Evolutionary conservation across 2,888 invertebrate species (phyloP), one percentile per base, ranked within the genome.

Genomic region (Lymantria dispar): DNA sequence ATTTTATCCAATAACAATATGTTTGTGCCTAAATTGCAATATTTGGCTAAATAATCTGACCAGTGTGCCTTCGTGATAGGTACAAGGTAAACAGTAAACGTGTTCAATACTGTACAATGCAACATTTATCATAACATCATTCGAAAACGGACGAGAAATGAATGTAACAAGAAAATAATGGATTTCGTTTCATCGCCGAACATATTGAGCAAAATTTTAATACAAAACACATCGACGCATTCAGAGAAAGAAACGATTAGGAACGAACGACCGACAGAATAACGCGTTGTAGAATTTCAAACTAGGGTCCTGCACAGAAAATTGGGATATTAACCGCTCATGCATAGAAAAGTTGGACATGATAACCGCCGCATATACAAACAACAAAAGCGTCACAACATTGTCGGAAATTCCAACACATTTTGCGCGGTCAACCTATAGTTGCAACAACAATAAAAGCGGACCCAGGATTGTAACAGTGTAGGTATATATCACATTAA

Each of bases 191-290:
- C 68, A 78, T 75, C 75, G 78, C 72, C 76, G 78, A 85, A 83
- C 70, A 70, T 77, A 79, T 88, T 90, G 90, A 90, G 89, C 90
- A 90, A 88, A 74, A 81, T 81, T 22, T 83, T 75, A 81, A 82
- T 78, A 76, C 80, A 80, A 77, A 83, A 82, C 82, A 84, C 80
- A 81, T 75, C 71, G 68, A 77, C 73, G 66, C 68, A 69, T 70
- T 68, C 71, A 71, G 70, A 70, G 60, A 80, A 83, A 86, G 78
- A 80, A 87, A 83, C 77, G 74, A 75, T 77, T 87, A 89, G 87
- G 87, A 89, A 89, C 87, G 78, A 83, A 84, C 74, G 82, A 83
- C 78, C 80, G 74, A 83, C 79, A 78, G 74, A 72, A 68, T 71
- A 86, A 87, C 84, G 70, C 56, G 80, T 76, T 56, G 75, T 85